Conservation (phyloP, 2,888 invertebrate species). For the Drosophila conformis region DNA sequence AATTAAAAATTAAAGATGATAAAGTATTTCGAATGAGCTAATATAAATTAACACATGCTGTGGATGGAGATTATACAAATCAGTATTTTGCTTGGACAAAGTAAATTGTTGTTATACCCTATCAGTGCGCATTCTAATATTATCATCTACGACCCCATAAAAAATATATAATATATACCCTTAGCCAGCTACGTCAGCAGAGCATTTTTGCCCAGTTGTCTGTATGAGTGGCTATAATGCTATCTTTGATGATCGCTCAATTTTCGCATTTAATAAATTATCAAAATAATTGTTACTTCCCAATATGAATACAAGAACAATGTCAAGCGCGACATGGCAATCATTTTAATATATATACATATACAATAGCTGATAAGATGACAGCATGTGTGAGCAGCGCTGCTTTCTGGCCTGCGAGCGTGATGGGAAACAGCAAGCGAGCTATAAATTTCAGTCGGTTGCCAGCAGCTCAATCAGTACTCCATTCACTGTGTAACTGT, state of each 20-base stretch:
- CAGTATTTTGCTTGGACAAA: not conserved
- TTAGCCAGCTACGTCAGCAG: not conserved
- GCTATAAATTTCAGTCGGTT: conserved; percentile 26
- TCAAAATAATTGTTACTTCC: not conserved
- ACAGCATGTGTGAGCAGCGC: conserved; percentile 1
- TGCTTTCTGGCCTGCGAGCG: not conserved
- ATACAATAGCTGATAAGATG: not conserved
- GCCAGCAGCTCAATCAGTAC: conserved; percentile 39
- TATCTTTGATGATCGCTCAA: not conserved
- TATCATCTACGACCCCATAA: not conserved
- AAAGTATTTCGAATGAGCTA: not conserved
- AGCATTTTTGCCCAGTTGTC: too few species aligned
- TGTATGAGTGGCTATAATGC: too few species aligned
- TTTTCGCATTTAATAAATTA: not conserved
- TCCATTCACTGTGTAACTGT: conserved; percentile 37
- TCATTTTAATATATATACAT: not conserved
- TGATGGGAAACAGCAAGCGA: conserved; percentile 48
- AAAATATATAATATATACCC: not conserved
- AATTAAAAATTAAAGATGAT: not conserved
- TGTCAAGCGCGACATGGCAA: not conserved
- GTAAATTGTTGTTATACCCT: not conserved
- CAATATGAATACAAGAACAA: not conserved
- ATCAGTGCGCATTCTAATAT: not conserved
- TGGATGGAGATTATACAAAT: not conserved
- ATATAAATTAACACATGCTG: not conserved